Conservation (phyloP, 2,797 vertebrate genomes). For the Pristis pectinata region DNA sequence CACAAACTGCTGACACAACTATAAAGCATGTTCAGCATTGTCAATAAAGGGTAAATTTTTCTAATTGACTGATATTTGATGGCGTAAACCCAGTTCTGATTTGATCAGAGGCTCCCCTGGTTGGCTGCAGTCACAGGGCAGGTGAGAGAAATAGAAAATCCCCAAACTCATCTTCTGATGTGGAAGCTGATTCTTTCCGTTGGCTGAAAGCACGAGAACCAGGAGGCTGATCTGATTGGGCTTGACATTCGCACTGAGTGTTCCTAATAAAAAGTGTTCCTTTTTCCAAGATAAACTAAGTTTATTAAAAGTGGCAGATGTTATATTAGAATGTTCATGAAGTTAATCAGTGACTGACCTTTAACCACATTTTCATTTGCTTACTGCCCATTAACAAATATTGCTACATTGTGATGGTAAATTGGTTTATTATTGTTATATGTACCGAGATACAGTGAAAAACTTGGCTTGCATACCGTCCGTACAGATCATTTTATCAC, state of each 20-base stretch:
- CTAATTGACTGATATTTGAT: not conserved
- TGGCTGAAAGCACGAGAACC: not conserved
- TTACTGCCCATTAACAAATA: not conserved
- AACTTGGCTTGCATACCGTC: too few species aligned
- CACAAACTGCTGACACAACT: too few species aligned
- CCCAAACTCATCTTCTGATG: not conserved
- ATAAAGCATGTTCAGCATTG: too few species aligned
- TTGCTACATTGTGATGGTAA: not conserved
- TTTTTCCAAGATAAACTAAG: not conserved
- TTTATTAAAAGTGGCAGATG: not conserved
- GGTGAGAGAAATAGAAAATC: not conserved
- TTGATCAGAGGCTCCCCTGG: not conserved
- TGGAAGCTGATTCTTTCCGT: not conserved
- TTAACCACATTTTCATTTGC: not conserved
- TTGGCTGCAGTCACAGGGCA: not conserved
- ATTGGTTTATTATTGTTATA: too few species aligned
- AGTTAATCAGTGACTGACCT: not conserved
- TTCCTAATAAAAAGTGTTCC: not conserved
- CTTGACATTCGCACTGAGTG: not conserved
- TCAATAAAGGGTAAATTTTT: not conserved
- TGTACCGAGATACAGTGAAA: too few species aligned
- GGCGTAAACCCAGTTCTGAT: not conserved
- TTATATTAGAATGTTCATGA: not conserved
- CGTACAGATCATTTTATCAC: too few species aligned
- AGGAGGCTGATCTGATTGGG: not conserved